Percentiles rank a stretch among this genome's conserved stretches.
Conservation (phyloP, 35 echinoderm and acorn worm genomes). For the Acanthaster planci region DNA sequence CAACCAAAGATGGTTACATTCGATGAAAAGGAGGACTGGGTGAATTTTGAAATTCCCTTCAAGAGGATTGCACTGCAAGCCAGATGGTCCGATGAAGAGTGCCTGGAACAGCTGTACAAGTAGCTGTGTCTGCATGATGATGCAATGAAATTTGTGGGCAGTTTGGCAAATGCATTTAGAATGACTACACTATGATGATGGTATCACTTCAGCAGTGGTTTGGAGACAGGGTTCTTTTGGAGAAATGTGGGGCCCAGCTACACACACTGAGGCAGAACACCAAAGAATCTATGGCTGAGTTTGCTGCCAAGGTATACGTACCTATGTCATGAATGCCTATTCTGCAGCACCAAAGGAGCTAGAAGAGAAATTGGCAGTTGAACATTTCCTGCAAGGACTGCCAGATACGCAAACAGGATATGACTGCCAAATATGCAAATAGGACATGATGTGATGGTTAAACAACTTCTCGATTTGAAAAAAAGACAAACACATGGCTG, state of each 20-base stretch:
- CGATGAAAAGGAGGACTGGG: conserved; percentile 2
- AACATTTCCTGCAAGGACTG: not conserved
- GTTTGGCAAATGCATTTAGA: not conserved
- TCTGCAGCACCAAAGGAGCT: not conserved
- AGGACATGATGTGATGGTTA: not conserved
- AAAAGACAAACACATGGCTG: not conserved
- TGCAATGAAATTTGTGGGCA: not conserved
- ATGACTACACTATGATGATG: not conserved
- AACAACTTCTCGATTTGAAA: not conserved
- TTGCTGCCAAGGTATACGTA: not conserved
- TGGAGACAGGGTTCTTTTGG: not conserved
- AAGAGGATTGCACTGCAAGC: not conserved
- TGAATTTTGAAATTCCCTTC: conserved; percentile 14
- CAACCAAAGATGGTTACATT: not conserved
- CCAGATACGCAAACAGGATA: not conserved
- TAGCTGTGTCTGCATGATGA: not conserved
- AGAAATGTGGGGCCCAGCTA: not conserved
- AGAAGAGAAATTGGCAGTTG: not conserved
- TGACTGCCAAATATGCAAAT: no score
- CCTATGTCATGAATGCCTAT: not conserved
- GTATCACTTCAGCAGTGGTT: not conserved
- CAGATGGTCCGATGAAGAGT: not conserved
- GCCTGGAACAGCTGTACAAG: not conserved
- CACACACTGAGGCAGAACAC: not conserved
- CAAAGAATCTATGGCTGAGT: not conserved